Evolutionary conservation across 2,113 vertebrate species (phyloP).

Genomic region (Pristiophorus japonicus): DNA sequence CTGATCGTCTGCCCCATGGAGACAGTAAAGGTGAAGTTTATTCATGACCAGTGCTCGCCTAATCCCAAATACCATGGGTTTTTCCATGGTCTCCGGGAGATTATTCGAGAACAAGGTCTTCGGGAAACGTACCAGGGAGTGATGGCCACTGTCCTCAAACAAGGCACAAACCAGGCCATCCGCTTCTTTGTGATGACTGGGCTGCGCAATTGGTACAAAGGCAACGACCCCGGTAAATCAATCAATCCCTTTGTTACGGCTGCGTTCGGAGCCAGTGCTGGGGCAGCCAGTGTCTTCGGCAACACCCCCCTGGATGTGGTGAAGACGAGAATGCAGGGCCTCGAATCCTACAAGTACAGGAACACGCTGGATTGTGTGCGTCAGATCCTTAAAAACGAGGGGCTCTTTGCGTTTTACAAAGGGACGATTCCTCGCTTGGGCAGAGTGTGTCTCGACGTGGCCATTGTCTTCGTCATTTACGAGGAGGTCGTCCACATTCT

Average conservation of each 20-base stretch:
- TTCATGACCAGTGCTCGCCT: conserved; percentile 66
- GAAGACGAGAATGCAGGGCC: conserved; percentile 73
- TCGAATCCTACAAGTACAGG: conserved; percentile 68
- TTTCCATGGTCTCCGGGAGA: conserved; percentile 67
- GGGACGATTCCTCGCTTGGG: conserved; percentile 59
- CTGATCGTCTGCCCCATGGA: conserved; percentile 72
- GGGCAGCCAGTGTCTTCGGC: conserved; percentile 70
- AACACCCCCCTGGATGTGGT: conserved; percentile 72
- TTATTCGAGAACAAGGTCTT: conserved; percentile 63
- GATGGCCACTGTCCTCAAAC: conserved; percentile 66
- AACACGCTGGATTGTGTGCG: conserved; percentile 69
- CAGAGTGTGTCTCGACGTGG: conserved; percentile 58
- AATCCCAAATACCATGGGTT: conserved; percentile 64
- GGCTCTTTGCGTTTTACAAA: conserved; percentile 68
- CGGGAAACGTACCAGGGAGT: conserved; percentile 67
- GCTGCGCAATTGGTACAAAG: conserved; percentile 68
- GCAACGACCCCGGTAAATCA: conserved; percentile 57
- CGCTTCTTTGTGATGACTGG: conserved; percentile 69
- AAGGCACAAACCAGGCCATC: conserved; percentile 69
- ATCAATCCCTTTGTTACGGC: conserved; percentile 68
- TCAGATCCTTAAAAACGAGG: conserved; percentile 69
- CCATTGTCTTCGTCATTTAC: conserved; percentile 63
- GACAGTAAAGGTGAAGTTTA: conserved; percentile 70
- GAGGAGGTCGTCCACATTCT: conserved; percentile 64
- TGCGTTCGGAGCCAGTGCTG: conserved; percentile 63